phyloP scores from a whole-genome alignment of 2,888 invertebrate species.

The Oscheius sp. region DNA sequence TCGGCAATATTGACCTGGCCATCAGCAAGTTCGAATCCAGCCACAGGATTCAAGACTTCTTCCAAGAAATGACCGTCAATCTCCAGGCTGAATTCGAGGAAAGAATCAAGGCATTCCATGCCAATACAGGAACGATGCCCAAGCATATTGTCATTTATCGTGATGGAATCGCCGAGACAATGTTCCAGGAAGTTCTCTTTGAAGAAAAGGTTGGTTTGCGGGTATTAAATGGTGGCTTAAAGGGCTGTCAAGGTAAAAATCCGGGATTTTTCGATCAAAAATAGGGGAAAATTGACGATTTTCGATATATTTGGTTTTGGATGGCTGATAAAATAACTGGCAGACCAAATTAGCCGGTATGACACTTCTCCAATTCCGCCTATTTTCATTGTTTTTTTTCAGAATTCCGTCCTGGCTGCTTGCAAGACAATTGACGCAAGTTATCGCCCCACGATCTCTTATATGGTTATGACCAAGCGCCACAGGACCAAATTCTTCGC shows the following conservation, averaged over 20 bases:
- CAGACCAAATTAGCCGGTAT: too few species aligned
- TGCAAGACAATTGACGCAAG: too few species aligned
- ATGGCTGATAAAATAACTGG: too few species aligned
- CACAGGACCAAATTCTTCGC: conserved; percentile 45
- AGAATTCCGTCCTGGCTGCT: too few species aligned
- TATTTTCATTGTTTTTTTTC: too few species aligned
- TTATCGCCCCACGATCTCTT: conserved; percentile 40
- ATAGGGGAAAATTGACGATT: neutral
- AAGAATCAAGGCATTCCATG: conserved; percentile 15
- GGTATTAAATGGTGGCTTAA: neutral
- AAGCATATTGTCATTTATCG: conserved; percentile 42
- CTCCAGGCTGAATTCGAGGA: neutral
- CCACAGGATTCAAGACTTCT: neutral
- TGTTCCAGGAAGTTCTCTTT: conserved; percentile 40
- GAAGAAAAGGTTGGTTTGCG: conserved; percentile 35
- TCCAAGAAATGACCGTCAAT: neutral
- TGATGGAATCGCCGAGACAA: conserved; percentile 42
- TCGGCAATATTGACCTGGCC: conserved; percentile 71
- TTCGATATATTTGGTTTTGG: too few species aligned
- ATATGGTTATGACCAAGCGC: conserved; percentile 43
- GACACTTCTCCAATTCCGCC: too few species aligned
- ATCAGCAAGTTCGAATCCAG: conserved; percentile 40
- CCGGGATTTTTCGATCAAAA: neutral
- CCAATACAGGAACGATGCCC: conserved; percentile 25
- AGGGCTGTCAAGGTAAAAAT: neutral